Evolutionary conservation across 2,888 invertebrate genomes (phyloP), one percentile per base, ranked within the genome.

Genomic region (Nineta flava): DNA sequence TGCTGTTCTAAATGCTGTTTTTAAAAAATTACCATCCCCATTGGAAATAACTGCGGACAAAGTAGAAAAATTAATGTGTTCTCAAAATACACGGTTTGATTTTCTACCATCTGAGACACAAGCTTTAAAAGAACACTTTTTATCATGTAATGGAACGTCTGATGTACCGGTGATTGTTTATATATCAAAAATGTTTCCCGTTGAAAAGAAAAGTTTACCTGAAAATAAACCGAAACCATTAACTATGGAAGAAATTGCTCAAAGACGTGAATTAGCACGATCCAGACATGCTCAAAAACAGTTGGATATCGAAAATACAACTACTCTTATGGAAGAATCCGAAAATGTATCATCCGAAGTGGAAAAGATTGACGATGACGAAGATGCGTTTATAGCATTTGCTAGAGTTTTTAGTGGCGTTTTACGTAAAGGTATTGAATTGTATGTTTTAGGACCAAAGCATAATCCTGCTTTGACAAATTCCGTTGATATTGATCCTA

Each of bases 321-420:
- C 13, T 3, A 21, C 16, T n/a, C 16, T 13, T 9, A 5, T 10
- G 9, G 44, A 19, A 10, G 41, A 21, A 26, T 6, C 26, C 7
- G 26, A 26, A 17, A 32, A 19, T n/a, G 42, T 35, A 2, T 6
- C 16, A 10, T 3, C 19, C 4, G 43, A 51, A 9, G 9, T 12
- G 49, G 53, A 52, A 12, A 57, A 57, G 40, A 58, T 58, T 53
- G 65, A 69, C 40, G 55, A 61, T 19, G 62, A 61, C 46, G 71
- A 74, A 47, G 76, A 81, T 53, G 78, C 77, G 41, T 86, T 95
- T 61, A 74, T 97, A 54, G 96, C 92, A 1, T 91, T 97, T 70
- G 93, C 93, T 15, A 76, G 96, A 60, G 77, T 97, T 34, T 96
- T 90, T 64, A 92, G 92, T 64, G 96, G 97, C 2, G 83, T 76